Base-by-base conservation (phyloP, 2,888 invertebrate genomes). In the Agonopterix arenella region DNA sequence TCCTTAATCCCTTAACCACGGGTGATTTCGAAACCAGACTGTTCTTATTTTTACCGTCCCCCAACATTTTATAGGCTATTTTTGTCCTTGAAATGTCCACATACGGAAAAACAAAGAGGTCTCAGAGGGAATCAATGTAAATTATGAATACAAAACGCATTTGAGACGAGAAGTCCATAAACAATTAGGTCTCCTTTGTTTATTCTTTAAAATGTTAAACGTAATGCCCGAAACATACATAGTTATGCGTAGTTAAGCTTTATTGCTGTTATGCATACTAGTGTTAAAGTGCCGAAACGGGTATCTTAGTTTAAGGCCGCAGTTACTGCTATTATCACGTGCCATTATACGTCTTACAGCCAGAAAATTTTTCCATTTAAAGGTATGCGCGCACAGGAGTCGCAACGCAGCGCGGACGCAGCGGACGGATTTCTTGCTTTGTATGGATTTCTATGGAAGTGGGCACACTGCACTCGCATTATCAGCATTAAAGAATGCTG, bases 111-210 rank as follows among this genome's bases (percentile, higher is more conserved):
- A 71, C 66, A 74, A 53, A 81, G 68, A 68, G 18, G 66, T 70
- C 76, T 76, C 74, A 71, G 67, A 72, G 83, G 83, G 80, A 83
- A 79, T 77, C 71, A 70, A 81, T 80, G 76, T 82, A 81, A 82
- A 80, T 85, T 80, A 84, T 73, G 67, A 73, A 62, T 72, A 69
- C 76, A 78, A 72, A 77, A 71, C 68, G 68, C 61, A 48, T 50
- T 50, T 55, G 54, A 52, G 64, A 89, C 86, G 79, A 77, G 82
- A 47, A 65, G 58, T 62, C 80, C 82, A 88, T 88, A 48, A 61
- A 58, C 70, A 88, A 85, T 80, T 75, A 84, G 84, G 57, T 60
- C 58, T 66, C 62, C 80, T 82, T 86, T 88, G 88, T 88, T 73
- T 73, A 64, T 66, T 59, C 57, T 65, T 28, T 62, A 61, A 69